Percentiles rank a stretch among this genome's conserved stretches.
Evolutionary conservation across 2,797 vertebrate species (phyloP).

Genomic region (Brachyrhaphis roseni): DNA sequence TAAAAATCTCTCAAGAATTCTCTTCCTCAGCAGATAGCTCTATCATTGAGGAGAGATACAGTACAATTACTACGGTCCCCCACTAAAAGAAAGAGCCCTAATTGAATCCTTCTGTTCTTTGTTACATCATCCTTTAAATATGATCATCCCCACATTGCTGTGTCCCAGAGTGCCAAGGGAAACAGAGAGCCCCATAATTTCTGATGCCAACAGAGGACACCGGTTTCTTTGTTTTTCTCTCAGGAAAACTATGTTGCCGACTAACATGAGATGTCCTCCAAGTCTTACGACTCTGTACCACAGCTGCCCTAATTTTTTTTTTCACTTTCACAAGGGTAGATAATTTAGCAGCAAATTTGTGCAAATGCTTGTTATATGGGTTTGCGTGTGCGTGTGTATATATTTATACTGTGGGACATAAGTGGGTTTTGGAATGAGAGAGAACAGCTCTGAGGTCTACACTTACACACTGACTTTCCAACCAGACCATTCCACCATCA

Average conservation of each 20-base stretch:
- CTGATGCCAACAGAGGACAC: constrained; percentile 66
- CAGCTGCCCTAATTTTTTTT: constrained; percentile 16
- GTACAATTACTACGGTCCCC: constrained; percentile 19
- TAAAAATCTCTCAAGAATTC: constrained; percentile 19
- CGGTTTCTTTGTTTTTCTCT: constrained; percentile 70
- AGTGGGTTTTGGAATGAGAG: constrained; percentile 67
- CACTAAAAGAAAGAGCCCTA: constrained; percentile 37
- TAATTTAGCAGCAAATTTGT: constrained; percentile 52
- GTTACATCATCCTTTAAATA: constrained; percentile 68
- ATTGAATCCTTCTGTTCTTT: constrained; percentile 68
- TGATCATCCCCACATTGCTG: constrained; percentile 55
- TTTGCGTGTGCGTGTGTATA: constrained; percentile 14
- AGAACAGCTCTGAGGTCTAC: constrained; percentile 68
- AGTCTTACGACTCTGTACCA: constrained; percentile 45
- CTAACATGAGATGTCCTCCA: constrained; percentile 73
- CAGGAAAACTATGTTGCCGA: constrained; percentile 48
- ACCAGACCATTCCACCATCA: constrained; percentile 57
- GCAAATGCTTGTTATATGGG: constrained; percentile 27
- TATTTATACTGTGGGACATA: constrained; percentile 44
- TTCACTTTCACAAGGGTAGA: constrained; percentile 39
- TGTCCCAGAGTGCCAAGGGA: constrained; percentile 68
- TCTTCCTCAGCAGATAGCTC: neutral
- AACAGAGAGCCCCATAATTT: constrained; percentile 47
- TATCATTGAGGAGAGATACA: constrained; percentile 14
- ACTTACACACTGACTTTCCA: constrained; percentile 65